Conservation (phyloP, 2,113 vertebrate species). For the Gavia stellata region DNA sequence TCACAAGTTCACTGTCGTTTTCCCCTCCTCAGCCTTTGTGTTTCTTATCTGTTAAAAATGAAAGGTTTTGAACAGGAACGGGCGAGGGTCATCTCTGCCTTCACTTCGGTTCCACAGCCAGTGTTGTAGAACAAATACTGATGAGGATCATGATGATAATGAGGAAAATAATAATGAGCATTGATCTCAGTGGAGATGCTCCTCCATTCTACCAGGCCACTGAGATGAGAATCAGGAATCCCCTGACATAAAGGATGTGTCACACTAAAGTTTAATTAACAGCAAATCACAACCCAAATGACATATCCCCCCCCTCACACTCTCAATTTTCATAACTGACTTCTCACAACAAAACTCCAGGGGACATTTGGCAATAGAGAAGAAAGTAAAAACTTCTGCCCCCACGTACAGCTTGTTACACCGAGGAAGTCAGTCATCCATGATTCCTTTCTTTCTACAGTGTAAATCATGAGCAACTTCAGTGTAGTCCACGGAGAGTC, state of each 20-base stretch:
- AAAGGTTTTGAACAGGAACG: background rate
- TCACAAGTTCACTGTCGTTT: background rate
- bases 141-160: slow-evolving; percentile 60
- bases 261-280: slow-evolving; percentile 60
- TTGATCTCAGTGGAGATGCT: slow-evolving; percentile 51
- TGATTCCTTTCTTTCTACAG: background rate
- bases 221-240: slow-evolving; percentile 51
- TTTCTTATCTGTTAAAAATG: background rate
- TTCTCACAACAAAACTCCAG: slow-evolving; percentile 37
- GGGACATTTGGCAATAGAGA: slow-evolving; percentile 6
- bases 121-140: slow-evolving; percentile 57
- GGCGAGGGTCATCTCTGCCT: slow-evolving; percentile 23
- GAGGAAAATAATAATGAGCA: slow-evolving; percentile 65
- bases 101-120: background rate
- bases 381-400: slow-evolving; percentile 6
- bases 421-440: background rate
- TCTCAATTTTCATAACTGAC: slow-evolving; percentile 18
- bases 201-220: slow-evolving; percentile 40
- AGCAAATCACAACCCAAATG: slow-evolving; percentile 51
- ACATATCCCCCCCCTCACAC: background rate
- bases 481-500: background rate
- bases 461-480: background rate
- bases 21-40: background rate
- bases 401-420: background rate
- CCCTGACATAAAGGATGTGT: slow-evolving; percentile 55